Base-by-base conservation (phyloP, 2,888 invertebrate genomes). In the Bruchidius siliquastri region DNA sequence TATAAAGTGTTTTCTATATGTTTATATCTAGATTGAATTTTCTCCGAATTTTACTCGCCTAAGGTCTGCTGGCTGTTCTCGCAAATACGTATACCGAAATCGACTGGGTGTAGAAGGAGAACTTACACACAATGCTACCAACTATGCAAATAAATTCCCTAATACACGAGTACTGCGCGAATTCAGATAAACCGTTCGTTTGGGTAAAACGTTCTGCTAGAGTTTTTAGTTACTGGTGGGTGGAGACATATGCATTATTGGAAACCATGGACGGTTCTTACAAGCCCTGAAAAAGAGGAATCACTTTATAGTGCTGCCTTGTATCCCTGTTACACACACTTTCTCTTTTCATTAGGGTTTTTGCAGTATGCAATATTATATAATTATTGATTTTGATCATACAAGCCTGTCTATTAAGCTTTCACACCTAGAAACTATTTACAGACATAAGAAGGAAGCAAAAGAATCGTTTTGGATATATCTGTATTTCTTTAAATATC, bases 101-200 rank as follows among this genome's bases (percentile, higher is more conserved):
- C 76, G 76, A 75, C 73, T 76, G 72, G 72, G 30, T 76, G 76
- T 70, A 73, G 74, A 72, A 67, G 69, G 72, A 67, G 75, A 72
- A 72, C 73, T 69, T 72, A 71, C 72, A 75, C 73, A 75, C 71
- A 74, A 21, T 67, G 74, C 76, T 75, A 75, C 76, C 78, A 75
- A 76, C 77, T 80, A 80, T 80, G 79, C 79, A 79, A 80, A 80
- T 80, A 80, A 80, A 79, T 80, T 78, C 76, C 72, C 78, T 78
- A 79, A 78, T 78, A 77, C 77, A 75, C 49, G 49, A 49, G 49
- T 49, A 49, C 49, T 49, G 49, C 49, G 49, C 49, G 49, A 49
- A 49, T 49, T 49, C 49, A 49, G 49, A 49, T 49, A 49, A 49
- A 49, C 49, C 49, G 49, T 49, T 49, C 49, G 49, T 49, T 49